Conservation (phyloP, 2,113 vertebrate genomes). For the Oceanites oceanicus region DNA sequence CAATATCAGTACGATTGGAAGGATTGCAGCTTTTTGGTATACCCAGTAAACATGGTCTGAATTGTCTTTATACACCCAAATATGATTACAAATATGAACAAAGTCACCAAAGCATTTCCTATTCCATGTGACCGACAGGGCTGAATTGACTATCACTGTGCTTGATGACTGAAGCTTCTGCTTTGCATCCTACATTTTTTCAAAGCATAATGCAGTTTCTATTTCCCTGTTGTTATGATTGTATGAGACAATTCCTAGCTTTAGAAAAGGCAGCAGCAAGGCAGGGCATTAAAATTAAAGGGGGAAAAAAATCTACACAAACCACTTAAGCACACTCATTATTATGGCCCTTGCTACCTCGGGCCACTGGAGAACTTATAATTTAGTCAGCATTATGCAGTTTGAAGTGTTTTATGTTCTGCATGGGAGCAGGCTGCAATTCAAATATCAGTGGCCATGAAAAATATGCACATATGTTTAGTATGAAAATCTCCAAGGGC, state of each 20-base stretch:
- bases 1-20: not conserved
- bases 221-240: slow-evolving; percentile 57
- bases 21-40: not conserved
- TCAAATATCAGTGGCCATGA: slow-evolving; percentile 94
- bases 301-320: slow-evolving; percentile 71
- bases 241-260: slow-evolving; percentile 54
- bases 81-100: not conserved
- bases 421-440: slow-evolving; percentile 87
- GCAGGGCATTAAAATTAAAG: slow-evolving; percentile 69
- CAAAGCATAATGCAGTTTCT: slow-evolving; percentile 28
- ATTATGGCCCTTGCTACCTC: slow-evolving; percentile 88
- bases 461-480: slow-evolving; percentile 99
- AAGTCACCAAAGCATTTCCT: not conserved
- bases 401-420: slow-evolving; percentile 95
- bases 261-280: slow-evolving; percentile 47
- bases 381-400: slow-evolving; percentile 97
- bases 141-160: not conserved
- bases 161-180: slow-evolving; percentile 28
- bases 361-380: slow-evolving; percentile 90
- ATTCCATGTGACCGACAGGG: not conserved
- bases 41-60: not conserved
- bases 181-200: slow-evolving; percentile 33
- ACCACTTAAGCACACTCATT: slow-evolving; percentile 90
- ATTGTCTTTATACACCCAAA: not conserved
- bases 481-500: slow-evolving; percentile 93